phyloP scores from a whole-genome alignment of 1,140 invertebrate genomes.

The Drosophila rhopaloa region DNA sequence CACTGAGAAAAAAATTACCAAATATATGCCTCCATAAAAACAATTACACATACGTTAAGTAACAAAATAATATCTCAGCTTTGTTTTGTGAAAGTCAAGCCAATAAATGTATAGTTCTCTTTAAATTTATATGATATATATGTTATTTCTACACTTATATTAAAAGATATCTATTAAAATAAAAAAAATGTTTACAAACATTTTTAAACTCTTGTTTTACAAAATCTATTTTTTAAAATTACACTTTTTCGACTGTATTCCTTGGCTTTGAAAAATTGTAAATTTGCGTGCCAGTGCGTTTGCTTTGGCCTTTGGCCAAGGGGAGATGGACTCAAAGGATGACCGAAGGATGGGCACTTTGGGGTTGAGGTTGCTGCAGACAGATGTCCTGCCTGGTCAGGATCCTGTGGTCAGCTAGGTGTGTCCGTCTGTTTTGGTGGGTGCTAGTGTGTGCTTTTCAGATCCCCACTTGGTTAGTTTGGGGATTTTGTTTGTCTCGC shows the following conservation, averaged over 20 bases:
- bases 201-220: background rate
- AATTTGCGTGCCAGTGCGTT: constrained; percentile 56
- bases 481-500: constrained; percentile 63
- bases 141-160: too few relatives aligned
- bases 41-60: too few relatives aligned
- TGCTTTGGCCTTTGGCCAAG: constrained; percentile 2
- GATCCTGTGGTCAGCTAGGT: constrained; percentile 62
- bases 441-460: constrained; percentile 12
- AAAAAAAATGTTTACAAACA: too few relatives aligned
- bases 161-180: too few relatives aligned
- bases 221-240: background rate
- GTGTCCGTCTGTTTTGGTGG: constrained; percentile 29
- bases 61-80: too few relatives aligned
- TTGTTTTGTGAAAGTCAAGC: too few relatives aligned
- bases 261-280: constrained; percentile 19
- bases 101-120: too few relatives aligned
- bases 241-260: background rate
- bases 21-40: too few relatives aligned
- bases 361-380: constrained; percentile 34
- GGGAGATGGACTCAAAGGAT: constrained; percentile 11
- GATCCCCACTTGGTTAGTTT: constrained; percentile 45
- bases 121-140: too few relatives aligned
- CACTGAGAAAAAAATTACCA: constrained; percentile 1
- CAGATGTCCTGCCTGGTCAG: constrained; percentile 40
- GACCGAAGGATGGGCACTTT: constrained; percentile 1